Conservation (phyloP, 2,797 vertebrate species). For the Sciurus vulgaris region DNA sequence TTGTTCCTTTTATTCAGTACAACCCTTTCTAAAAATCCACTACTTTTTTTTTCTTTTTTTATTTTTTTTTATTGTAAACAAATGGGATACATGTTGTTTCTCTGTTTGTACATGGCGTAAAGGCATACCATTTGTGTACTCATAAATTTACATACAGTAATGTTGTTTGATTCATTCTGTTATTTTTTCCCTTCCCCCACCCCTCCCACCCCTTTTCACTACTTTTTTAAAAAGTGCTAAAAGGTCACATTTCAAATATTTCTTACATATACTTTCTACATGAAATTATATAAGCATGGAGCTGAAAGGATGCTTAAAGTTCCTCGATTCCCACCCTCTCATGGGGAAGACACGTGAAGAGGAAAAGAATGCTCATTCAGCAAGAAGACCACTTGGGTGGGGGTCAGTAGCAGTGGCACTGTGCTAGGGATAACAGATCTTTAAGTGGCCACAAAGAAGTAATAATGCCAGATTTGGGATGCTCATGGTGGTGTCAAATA, state of each 20-base stretch:
- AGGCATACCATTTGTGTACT: too few species aligned
- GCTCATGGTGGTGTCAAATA: background rate
- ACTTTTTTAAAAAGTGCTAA: background rate
- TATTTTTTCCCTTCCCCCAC: too few species aligned
- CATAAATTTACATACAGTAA: too few species aligned
- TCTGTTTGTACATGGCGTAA: too few species aligned
- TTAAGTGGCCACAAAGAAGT: background rate
- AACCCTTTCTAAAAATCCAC: constrained; percentile 25
- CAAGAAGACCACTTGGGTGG: background rate
- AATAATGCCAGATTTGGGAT: background rate
- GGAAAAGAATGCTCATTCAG: background rate
- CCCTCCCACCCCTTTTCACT: too few species aligned
- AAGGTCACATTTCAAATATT: constrained; percentile 46
- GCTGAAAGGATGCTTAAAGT: background rate
- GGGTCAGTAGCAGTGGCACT: background rate
- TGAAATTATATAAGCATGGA: background rate
- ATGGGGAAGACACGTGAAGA: background rate
- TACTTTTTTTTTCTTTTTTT: too few species aligned
- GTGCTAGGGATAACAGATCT: background rate
- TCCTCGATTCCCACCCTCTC: background rate
- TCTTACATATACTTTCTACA: constrained; percentile 11
- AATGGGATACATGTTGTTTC: too few species aligned
- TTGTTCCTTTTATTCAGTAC: background rate
- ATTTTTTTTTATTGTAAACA: too few species aligned
- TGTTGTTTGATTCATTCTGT: too few species aligned